Evolutionary conservation across 2,888 invertebrate genomes (phyloP).

Genomic region (Nemapogon koenigi): DNA sequence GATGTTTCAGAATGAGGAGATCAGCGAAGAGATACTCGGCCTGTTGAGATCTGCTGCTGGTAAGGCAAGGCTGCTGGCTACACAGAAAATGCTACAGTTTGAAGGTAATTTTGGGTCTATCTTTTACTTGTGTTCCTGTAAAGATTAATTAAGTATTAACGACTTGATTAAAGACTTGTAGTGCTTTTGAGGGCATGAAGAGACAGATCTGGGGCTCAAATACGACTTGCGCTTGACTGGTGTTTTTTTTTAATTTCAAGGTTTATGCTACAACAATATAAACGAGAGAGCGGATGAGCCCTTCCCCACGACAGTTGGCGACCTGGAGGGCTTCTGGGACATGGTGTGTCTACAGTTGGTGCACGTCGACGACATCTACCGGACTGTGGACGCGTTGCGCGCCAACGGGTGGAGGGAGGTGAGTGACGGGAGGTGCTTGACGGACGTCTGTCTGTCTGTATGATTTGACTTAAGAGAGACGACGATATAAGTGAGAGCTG

Average conservation of each 20-base stretch:
- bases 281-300: constrained; percentile 77
- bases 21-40: constrained; percentile 83
- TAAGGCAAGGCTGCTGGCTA: constrained; percentile 86
- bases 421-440: constrained; percentile 12
- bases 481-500: too few relatives aligned
- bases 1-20: too few relatives aligned
- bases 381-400: constrained; percentile 69
- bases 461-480: too few relatives aligned
- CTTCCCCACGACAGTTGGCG: constrained; percentile 88
- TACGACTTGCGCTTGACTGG: too few relatives aligned
- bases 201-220: too few relatives aligned
- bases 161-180: too few relatives aligned
- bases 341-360: constrained; percentile 93
- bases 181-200: too few relatives aligned
- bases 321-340: constrained; percentile 97
- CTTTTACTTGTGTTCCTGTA: too few relatives aligned
- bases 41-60: constrained; percentile 87
- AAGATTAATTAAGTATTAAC: too few relatives aligned
- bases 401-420: constrained; percentile 74
- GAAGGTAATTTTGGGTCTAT: constrained; percentile 71
- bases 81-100: constrained; percentile 96
- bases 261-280: constrained; percentile 69
- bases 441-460: constrained; percentile 11
- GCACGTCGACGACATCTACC: constrained; percentile 81
- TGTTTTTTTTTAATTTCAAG: constrained; percentile 36